Evolutionary conservation across 2,797 vertebrate genomes (phyloP).

Genomic region (Aplochiton taeniatus): DNA sequence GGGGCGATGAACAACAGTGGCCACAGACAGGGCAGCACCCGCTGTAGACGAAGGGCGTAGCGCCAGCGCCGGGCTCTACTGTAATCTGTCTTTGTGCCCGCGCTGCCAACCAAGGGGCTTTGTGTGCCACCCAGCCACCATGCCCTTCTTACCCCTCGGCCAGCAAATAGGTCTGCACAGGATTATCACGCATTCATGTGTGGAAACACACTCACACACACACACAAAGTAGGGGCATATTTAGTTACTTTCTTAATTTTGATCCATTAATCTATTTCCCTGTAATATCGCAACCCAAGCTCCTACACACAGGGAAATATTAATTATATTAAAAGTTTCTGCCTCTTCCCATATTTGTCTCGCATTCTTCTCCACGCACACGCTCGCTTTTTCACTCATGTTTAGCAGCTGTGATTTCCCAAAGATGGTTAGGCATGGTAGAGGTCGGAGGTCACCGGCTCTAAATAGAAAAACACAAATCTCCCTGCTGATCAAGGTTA

Average conservation of each 20-base stretch:
- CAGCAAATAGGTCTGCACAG: slow-evolving; percentile 46
- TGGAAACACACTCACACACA: slow-evolving; percentile 13
- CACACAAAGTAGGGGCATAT: no score
- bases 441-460: slow-evolving; percentile 44
- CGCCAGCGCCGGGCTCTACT: slow-evolving; percentile 22
- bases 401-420: slow-evolving; percentile 40
- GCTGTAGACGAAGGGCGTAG: no score
- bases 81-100: slow-evolving; percentile 57
- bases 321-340: no score
- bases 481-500: slow-evolving; percentile 45
- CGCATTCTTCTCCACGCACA: neutral
- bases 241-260: slow-evolving; percentile 8
- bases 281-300: no score
- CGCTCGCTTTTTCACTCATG: slow-evolving; percentile 41
- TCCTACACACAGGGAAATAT: slow-evolving; percentile 33
- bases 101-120: slow-evolving; percentile 51
- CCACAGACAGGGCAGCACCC: slow-evolving; percentile 46
- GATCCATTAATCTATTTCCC: no score
- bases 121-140: slow-evolving; percentile 48
- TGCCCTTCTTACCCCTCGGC: slow-evolving; percentile 44
- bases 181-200: slow-evolving; percentile 35
- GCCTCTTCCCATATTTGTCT: no score
- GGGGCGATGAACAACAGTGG: slow-evolving; percentile 31
- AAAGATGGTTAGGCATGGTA: slow-evolving; percentile 28
- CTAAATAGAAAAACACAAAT: slow-evolving; percentile 48